Base-by-base conservation (phyloP, 2,888 invertebrate genomes). In the Drosophila ezoana region DNA sequence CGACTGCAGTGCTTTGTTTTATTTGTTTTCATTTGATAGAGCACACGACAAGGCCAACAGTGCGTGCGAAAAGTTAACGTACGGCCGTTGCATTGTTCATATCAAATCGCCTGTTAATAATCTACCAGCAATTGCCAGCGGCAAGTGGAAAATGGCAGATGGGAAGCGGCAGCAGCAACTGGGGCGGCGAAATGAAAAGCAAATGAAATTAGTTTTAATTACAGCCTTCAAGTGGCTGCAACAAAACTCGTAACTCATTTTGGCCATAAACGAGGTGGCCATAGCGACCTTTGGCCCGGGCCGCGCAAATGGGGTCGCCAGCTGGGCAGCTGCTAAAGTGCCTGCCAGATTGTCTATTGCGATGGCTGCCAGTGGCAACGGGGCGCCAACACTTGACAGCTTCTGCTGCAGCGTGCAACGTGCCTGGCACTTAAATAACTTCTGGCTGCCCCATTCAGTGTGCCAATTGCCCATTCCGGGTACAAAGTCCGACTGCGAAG, bases 371-470 rank as follows among this genome's bases (percentile, higher is more conserved):
- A 40, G 28, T 70, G 68, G 61, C 54, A 54, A 40, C 40, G 10
- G 11, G 35, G 35, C 63, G 52, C 57, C 74, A 53, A 74, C 68
- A 69, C 75, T 53, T 53, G 64, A 49, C 64, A 60, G 52, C 56
- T 56, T 43, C 65, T 54, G 65, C 51, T 65, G 76, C 83, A 59
- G 44, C 75, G 64, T 86, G 82, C 89, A 89, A 85, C 85, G 88
- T 85, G 89, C 89, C 56, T 85, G 69, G 89, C 89, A 85, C 85
- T 89, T 89, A 85, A 85, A 89, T 85, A 88, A 85, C 86, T 85
- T 85, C 80, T 75, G 28, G 68, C 79, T 79, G 68, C 81, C 68
- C 69, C 59, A 68, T 64, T 72, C 66, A 51, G 23, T 49, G 49
- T 57, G 66, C 74, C 75, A 78, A 71, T 80, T 67, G 56, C 53